phyloP scores from a whole-genome alignment of 1,140 invertebrate genomes.

The Aphelinus certus region DNA sequence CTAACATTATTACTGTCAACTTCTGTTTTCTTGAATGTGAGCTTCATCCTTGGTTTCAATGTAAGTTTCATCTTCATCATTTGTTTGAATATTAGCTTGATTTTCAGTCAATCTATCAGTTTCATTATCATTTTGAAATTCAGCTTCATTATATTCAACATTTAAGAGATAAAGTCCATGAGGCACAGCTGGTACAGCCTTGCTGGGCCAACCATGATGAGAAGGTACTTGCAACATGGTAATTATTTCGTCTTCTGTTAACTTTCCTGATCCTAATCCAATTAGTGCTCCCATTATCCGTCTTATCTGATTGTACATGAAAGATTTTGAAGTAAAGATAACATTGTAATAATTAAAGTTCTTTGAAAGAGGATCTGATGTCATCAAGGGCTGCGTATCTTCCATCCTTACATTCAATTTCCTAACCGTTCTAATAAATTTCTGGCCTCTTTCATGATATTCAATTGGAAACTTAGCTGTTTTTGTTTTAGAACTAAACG shows the following conservation, averaged over 20 bases:
- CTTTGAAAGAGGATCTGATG: conserved; percentile 52
- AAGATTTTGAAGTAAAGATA: conserved; percentile 69
- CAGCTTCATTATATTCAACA: conserved; percentile 72
- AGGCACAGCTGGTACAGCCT: conserved; percentile 66
- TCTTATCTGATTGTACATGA: conserved; percentile 79
- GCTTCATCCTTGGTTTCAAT: too few species aligned
- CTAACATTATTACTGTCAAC: too few species aligned
- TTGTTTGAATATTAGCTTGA: too few species aligned
- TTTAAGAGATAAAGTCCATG: conserved; percentile 75
- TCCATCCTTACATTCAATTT: conserved; percentile 64
- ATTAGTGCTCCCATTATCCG: conserved; percentile 75
- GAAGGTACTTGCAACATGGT: conserved; percentile 79
- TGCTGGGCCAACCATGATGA: conserved; percentile 70
- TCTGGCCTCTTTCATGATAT: too few species aligned
- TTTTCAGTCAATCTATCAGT: neutral
- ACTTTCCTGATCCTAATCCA: conserved; percentile 67
- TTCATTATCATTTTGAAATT: conserved; percentile 43
- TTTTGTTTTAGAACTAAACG: conserved; percentile 67
- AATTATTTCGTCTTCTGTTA: conserved; percentile 71
- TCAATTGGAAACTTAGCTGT: too few species aligned
- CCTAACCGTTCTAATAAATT: conserved; percentile 43
- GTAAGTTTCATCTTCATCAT: too few species aligned
- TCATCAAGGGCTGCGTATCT: conserved; percentile 60
- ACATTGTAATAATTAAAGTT: conserved; percentile 74
- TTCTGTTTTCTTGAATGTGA: too few species aligned